phyloP scores from a whole-genome alignment of 2,797 vertebrate genomes.

The Rhinophrynus dorsalis region DNA sequence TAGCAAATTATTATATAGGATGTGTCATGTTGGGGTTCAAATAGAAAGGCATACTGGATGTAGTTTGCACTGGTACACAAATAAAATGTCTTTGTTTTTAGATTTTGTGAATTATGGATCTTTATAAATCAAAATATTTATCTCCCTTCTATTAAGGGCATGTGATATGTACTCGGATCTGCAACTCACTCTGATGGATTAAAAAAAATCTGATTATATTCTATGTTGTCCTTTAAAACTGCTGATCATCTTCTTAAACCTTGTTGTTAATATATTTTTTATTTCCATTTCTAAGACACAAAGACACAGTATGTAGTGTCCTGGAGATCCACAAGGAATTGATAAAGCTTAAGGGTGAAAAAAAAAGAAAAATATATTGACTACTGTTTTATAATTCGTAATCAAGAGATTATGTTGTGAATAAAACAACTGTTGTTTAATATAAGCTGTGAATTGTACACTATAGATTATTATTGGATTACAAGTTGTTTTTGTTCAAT shows the following conservation, averaged over 20 bases:
- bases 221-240: constrained; percentile 34
- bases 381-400: background rate
- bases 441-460: too few species aligned
- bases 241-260: constrained; percentile 20
- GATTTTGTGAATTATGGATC: too few species aligned
- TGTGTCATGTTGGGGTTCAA: too few species aligned
- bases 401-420: background rate
- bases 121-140: too few species aligned
- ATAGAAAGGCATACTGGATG: too few species aligned
- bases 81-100: too few species aligned
- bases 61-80: too few species aligned
- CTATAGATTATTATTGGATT: too few species aligned
- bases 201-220: constrained; percentile 32
- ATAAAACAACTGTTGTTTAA: too few species aligned
- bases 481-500: too few species aligned
- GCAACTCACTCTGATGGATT: constrained; percentile 25
- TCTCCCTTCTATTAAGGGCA: constrained; percentile 35
- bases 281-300: constrained; percentile 27
- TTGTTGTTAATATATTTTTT: constrained; percentile 31
- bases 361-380: background rate
- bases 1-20: too few species aligned
- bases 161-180: constrained; percentile 12
- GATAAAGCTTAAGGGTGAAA: constrained; percentile 6
- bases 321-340: background rate
- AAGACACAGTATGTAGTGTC: constrained; percentile 10